Percentiles rank a stretch among this genome's conserved stretches.
phyloP scores from a whole-genome alignment of 2,797 vertebrate species.

The Adrianichthys oophorus region DNA sequence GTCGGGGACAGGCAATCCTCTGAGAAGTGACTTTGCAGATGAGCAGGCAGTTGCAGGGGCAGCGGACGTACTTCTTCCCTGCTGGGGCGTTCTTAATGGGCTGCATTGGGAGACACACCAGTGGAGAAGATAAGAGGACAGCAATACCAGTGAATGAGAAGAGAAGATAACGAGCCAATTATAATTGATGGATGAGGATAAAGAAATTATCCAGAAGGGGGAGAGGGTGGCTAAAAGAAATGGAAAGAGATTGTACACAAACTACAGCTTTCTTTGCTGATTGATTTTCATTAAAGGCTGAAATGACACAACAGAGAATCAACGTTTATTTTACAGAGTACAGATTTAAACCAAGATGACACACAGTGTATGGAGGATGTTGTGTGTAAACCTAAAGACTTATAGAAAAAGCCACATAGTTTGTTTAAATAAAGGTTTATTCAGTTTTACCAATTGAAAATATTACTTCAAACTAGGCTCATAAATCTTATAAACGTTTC shows the following conservation, averaged over 20 bases:
- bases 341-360: too few species aligned
- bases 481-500: too few species aligned
- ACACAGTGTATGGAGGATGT: too few species aligned
- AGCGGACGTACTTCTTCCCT: constrained; percentile 94
- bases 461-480: too few species aligned
- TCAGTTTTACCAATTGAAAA: too few species aligned
- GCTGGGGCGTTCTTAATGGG: constrained; percentile 94
- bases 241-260: not conserved
- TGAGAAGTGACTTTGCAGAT: constrained; percentile 96
- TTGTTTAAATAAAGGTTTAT: too few species aligned
- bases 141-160: constrained; percentile 28
- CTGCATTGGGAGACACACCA: constrained; percentile 72
- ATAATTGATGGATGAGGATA: constrained; percentile 46
- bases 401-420: too few species aligned
- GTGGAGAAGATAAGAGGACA: constrained; percentile 24
- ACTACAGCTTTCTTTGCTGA: constrained; percentile 1
- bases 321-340: not conserved
- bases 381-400: too few species aligned
- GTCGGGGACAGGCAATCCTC: constrained; percentile 91
- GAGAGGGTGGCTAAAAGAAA: constrained; percentile 15
- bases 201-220: constrained; percentile 13
- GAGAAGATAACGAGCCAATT: constrained; percentile 49
- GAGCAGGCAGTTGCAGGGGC: constrained; percentile 94
- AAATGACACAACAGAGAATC: constrained; percentile 2
- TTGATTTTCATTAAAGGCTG: not conserved